Evolutionary conservation across 2,113 vertebrate species (phyloP), one percentile per base, ranked within the genome.

Genomic region (Alosa alosa): DNA sequence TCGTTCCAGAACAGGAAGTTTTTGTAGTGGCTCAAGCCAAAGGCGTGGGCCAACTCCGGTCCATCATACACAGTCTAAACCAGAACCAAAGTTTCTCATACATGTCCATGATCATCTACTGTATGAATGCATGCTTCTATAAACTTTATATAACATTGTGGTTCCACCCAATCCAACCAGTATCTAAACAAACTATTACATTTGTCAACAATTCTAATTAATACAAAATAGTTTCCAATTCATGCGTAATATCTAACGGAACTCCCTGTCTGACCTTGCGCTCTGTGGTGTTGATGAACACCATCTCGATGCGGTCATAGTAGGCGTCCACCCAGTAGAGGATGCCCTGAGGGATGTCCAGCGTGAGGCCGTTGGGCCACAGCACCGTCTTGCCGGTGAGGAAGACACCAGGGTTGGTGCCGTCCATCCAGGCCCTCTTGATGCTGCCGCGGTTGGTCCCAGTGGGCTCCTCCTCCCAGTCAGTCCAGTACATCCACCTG

Each of bases 401-500:
- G 89, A 99, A 97, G 91, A 99, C 84, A 81, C 96, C 96, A 41
- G 96, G 95, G 89, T 99, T 96, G 36, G 97, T 96, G 8, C 98
- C 98, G 0, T 99, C 97, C 98, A 99, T 99, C 98, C 98, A 99
- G 6, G 98, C 98, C 88, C 96, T 96, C 91, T 98, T 98, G 0
- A 99, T 98, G 92, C 97, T 97, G 44, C 98, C 98, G 86, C 98
- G 96, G 90, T 97, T 97, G 92, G 97, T 99, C 82, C 98, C 98
- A 81, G 97, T 97, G 8, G 98, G 97, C 90, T 99, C 98, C 87
- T 99, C 98, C 89, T 99, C 98, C 98, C 98, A 99, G 95, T 99
- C 98, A 0, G 98, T 99, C 98, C 98, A 99, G 92, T 99, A 99
- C 97, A 99, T 98, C 98, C 97, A 99, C 86, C 98, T 99, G 92